Conservation (phyloP, 2,113 vertebrate species). For the Turnix velox region DNA sequence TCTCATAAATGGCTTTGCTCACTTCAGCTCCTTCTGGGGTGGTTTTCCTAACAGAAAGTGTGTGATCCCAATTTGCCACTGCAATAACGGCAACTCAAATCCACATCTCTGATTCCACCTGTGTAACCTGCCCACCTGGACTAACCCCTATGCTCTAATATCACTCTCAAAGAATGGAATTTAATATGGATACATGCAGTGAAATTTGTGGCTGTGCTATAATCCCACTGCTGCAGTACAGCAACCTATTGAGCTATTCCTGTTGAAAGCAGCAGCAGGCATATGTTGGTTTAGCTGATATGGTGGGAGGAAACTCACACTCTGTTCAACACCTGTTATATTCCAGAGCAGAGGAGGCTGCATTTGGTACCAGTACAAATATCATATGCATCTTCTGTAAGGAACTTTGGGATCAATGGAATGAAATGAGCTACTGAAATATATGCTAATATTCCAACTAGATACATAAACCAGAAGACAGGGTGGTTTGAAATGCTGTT, state of each 20-base stretch:
- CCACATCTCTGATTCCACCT: not conserved
- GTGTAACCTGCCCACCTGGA: not conserved
- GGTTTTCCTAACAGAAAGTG: not conserved
- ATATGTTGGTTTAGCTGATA: slow-evolving; percentile 48
- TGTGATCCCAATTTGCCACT: not conserved
- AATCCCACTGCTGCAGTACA: not conserved
- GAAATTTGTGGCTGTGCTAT: not conserved
- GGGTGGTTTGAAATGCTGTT: slow-evolving; percentile 51
- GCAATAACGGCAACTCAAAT: accelerated
- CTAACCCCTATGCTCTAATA: not conserved
- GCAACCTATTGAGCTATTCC: not conserved
- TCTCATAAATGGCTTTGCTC: accelerated
- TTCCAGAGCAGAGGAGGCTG: not conserved
- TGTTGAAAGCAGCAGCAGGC: not conserved
- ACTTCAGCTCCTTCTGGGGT: not conserved
- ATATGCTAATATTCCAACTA: slow-evolving; percentile 55
- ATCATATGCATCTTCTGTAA: not conserved
- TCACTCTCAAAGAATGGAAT: not conserved
- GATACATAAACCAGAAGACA: slow-evolving; percentile 63
- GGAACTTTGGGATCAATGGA: slow-evolving; percentile 50
- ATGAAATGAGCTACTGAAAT: slow-evolving; percentile 57
- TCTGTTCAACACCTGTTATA: slow-evolving; percentile 24
- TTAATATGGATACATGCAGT: not conserved
- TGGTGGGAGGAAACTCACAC: slow-evolving; percentile 25
- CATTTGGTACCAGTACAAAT: not conserved